phyloP scores from a whole-genome alignment of 2,888 invertebrate genomes.

The Phalera bucephala region DNA sequence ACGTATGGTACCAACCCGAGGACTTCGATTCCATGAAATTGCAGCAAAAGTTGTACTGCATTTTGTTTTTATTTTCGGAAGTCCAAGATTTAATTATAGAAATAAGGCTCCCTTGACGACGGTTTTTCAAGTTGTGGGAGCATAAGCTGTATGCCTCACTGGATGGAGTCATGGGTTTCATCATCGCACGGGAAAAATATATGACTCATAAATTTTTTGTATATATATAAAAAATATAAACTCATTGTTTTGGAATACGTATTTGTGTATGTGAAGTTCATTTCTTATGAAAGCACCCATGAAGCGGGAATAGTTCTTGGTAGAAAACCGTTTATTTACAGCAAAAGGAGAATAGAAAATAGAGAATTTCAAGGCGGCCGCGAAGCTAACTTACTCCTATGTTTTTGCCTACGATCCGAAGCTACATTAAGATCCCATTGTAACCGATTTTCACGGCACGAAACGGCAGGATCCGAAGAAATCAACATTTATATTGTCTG shows the following conservation, averaged over 20 bases:
- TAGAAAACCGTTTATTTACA: constrained; percentile 20
- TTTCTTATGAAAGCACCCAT: no score
- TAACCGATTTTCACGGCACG: constrained; percentile 20
- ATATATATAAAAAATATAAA: no score
- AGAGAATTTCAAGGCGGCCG: constrained; percentile 23
- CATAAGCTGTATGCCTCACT: no score
- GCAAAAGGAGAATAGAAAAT: no score
- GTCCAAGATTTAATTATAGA: constrained; percentile 35
- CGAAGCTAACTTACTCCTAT: constrained; percentile 5
- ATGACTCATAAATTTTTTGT: no score
- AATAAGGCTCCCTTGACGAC: no score
- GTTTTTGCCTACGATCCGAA: neutral
- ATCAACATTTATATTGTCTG: constrained; percentile 46
- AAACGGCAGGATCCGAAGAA: constrained; percentile 32
- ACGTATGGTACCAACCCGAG: constrained; percentile 45
- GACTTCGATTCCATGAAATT: constrained; percentile 40
- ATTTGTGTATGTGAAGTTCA: neutral
- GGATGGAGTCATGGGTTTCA: no score
- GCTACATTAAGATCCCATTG: constrained; percentile 12
- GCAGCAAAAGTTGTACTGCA: constrained; percentile 42
- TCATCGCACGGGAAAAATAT: no score
- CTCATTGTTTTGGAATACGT: constrained; percentile 6
- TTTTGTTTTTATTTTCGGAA: constrained; percentile 28
- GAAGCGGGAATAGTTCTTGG: no score
- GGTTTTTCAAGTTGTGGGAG: no score